These are phyloP conservation scores for Luscinia luscinia DNA, from an alignment of 2,797 vertebrate genomes.

Conservation along the genomic window DNA sequence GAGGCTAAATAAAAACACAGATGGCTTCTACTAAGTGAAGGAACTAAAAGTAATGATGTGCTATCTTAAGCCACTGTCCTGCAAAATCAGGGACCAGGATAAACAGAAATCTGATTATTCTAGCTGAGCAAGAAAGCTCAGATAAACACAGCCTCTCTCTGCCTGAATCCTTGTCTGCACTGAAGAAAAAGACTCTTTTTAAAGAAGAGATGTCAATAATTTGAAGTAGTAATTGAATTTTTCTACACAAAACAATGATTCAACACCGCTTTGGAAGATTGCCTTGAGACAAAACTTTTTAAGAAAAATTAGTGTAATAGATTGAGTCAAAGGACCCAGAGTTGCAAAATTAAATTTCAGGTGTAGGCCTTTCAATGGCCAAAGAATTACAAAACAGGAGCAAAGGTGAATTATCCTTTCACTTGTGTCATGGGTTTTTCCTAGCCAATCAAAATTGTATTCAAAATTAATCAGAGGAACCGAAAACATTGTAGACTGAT, in stretches of 20 bases:
- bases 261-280: not conserved
- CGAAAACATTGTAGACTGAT: not conserved
- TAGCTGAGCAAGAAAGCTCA: conserved; percentile 47
- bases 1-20: conserved; percentile 69
- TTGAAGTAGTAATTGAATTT: not conserved
- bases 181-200: not conserved
- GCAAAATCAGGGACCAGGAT: conserved; percentile 60
- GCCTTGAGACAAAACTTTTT: not conserved
- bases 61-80: conserved; percentile 66
- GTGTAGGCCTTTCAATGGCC: not conserved
- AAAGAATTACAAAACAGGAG: not conserved
- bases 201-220: not conserved
- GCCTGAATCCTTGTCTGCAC: not conserved
- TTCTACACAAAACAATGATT: not conserved
- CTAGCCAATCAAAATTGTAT: not conserved
- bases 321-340: not conserved
- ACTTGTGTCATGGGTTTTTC: not conserved
- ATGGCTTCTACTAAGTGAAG: conserved; percentile 61
- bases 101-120: conserved; percentile 70
- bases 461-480: not conserved
- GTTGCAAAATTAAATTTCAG: not conserved
- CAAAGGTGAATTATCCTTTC: not conserved
- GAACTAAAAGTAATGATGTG: conserved; percentile 64
- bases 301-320: not conserved
- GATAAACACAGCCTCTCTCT: conserved; percentile 24